Evolutionary conservation across 1,140 invertebrate species (phyloP), one percentile per base, ranked within the genome.

Genomic region (Camponotus vicinus): DNA sequence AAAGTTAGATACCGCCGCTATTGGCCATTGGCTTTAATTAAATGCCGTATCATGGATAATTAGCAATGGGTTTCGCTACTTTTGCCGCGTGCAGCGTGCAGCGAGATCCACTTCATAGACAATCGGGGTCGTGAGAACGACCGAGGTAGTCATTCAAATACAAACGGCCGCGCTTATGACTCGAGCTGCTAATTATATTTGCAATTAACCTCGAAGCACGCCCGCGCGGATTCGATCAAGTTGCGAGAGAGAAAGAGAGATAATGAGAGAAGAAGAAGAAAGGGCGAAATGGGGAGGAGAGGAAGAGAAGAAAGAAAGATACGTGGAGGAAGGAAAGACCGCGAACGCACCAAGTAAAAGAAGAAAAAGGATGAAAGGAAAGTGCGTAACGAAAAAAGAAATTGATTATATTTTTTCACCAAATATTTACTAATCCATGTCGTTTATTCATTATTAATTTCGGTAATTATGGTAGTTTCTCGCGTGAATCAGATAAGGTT

Each of bases 171-270:
- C 91, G 91, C 91, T 93, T 92, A 92, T 91, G 88, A 91, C 89
- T 92, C 88, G 86, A 93, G 90, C 89, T 88, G 91, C 91, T 93
- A 93, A 93, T 92, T 93, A 93, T 93, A 92, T 93, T 92, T 93
- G 91, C 91, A 92, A 93, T 92, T 93, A 91, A 88, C 88, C 80
- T 76, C 80, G 84, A 85, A 82, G 83, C 75, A 79, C 80, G 88
- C 77, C 67, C 77, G 32, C 70, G 42, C n/a, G 55, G 34, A 78
- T 52, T 52, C 18, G 42, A 69, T 49, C 84, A 13, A 55, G 13
- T 67, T 27, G 55, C 6, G 66, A 32, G 59, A 32, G 34, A 59
- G 37, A 69, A 59, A 64, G 40, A 82, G 70, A 42, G 71, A 67
- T 76, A 59, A 69, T 87, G 67, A 18, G 45, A 52, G 63, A 57